Percentiles rank a stretch among this genome's conserved stretches.
phyloP scores from a whole-genome alignment of 1,140 invertebrate genomes.

The Meloidogyne hapla region DNA sequence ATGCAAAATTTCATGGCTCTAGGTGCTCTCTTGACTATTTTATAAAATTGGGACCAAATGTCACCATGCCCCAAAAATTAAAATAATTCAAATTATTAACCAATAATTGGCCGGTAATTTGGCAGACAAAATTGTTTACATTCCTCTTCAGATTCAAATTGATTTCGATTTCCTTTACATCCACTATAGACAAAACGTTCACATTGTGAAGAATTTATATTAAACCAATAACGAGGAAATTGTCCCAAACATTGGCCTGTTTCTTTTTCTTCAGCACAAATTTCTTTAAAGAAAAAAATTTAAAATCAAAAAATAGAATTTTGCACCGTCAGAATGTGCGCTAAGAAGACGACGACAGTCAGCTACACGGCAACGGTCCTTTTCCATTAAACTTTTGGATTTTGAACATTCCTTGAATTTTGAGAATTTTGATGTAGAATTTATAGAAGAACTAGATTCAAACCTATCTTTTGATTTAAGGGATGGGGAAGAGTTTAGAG shows the following conservation, averaged over 20 bases:
- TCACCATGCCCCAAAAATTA: no score
- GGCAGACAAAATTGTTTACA: conserved; percentile 59
- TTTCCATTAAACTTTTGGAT: conserved; percentile 60
- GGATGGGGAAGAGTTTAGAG: no score
- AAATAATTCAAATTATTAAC: conserved; percentile 18
- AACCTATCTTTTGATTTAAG: no score
- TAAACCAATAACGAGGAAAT: conserved; percentile 70
- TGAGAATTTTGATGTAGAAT: no score
- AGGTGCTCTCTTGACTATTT: neutral
- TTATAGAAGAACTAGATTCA: no score
- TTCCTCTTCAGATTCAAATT: conserved; percentile 68
- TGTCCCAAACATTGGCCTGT: conserved; percentile 69
- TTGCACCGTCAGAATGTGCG: conserved; percentile 58
- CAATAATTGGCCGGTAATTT: conserved; percentile 48
- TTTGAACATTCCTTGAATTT: conserved; percentile 48
- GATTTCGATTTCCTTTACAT: conserved; percentile 73
- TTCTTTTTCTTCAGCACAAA: conserved; percentile 63
- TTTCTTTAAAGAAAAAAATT: conserved; percentile 49
- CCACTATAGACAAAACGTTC: conserved; percentile 70
- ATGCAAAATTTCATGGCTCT: no score
- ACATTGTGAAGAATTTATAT: conserved; percentile 68
- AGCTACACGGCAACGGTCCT: conserved; percentile 56
- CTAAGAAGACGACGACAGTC: conserved; percentile 55
- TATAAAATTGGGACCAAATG: neutral
- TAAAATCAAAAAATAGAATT: conserved; percentile 25